Conservation (phyloP, 2,113 vertebrate genomes). For the Ophthalmolycus amberensis region DNA sequence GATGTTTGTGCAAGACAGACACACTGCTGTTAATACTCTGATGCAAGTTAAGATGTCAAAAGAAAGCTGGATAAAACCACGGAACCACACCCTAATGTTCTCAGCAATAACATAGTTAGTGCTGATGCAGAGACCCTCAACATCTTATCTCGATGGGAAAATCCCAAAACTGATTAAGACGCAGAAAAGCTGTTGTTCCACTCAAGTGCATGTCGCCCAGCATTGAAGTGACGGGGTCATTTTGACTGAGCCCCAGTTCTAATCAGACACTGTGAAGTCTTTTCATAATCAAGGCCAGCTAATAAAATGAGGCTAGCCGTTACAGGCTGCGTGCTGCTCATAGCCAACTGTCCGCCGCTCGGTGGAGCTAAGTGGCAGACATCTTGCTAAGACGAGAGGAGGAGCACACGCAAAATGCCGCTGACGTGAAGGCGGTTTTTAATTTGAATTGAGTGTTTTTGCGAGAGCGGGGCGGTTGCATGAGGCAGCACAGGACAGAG, state of each 20-base stretch:
- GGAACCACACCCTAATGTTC: neutral
- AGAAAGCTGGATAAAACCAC: neutral
- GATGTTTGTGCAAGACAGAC: conserved; percentile 2
- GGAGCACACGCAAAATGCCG: conserved; percentile 21
- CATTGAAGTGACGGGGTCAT: neutral
- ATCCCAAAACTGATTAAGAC: neutral
- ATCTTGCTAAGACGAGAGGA: conserved; percentile 37
- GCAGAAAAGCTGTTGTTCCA: neutral
- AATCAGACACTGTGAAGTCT: conserved; percentile 21
- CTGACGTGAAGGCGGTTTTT: conserved; percentile 24
- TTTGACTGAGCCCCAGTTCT: conserved; percentile 1
- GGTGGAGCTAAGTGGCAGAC: conserved; percentile 29
- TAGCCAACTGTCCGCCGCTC: conserved; percentile 6
- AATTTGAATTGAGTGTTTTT: conserved; percentile 13
- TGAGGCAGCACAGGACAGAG: conserved; percentile 16
- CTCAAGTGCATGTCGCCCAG: neutral
- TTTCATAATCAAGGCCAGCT: conserved; percentile 28
- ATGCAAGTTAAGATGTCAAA: conserved; percentile 26
- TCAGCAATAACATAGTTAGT: neutral
- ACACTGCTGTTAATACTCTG: conserved; percentile 10
- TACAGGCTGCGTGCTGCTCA: conserved; percentile 30
- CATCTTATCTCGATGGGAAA: neutral
- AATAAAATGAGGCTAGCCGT: conserved; percentile 6
- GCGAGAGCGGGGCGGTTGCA: neutral
- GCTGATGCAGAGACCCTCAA: neutral